Base-by-base conservation (phyloP, 92 coral and sea anemone species). In the Palythoa heliodiscus region DNA sequence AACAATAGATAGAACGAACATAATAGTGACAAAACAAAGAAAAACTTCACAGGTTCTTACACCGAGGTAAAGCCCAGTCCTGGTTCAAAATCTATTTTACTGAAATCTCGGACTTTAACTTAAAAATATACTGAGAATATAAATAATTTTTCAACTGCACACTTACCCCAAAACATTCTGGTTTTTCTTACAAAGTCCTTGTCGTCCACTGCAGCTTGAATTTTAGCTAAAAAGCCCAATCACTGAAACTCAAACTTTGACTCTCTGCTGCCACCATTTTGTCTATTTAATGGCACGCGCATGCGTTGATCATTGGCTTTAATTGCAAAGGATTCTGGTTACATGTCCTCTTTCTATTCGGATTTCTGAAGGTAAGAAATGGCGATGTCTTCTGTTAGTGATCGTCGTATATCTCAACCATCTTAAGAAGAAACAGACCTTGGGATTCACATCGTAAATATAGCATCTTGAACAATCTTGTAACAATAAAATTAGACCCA, bases 161-260 rank as follows among this genome's bases (percentile, higher is more conserved):
- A 88, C 94, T 93, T 87, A 96, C 99, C 99, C 99, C 99, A 96
- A 93, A 96, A 96, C 99, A 96, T 96, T 90, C 75, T 91, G 76
- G 47, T 48, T 22, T 25, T 52, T 23, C 55, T n/a, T 78, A 52
- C 63, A 71, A 12, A 81, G 67, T 11, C 52, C 67, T 23, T 67
- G 39, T 24, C 58, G 11, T 15, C 15, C 12, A 70, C 52, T 70
- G 17, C 11, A 52, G 11, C 50, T 15, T 83, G 13, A 40, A 38
- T 50, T 15, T 19, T 1, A 70, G 63, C 17, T 14, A 58, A 71
- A 82, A 57, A 24, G 50, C 3, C 12, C 20, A 52, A 35, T n/a
- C n/a, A 1, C 11, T 7, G 23, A 52, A 11, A 20, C 10, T 52
- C 6, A 11, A 6, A 24, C 11, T 5, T 43, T 52, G 7, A 23